Evolutionary conservation across 2,888 invertebrate species (phyloP).

Genomic region (Pterostichus madidus): DNA sequence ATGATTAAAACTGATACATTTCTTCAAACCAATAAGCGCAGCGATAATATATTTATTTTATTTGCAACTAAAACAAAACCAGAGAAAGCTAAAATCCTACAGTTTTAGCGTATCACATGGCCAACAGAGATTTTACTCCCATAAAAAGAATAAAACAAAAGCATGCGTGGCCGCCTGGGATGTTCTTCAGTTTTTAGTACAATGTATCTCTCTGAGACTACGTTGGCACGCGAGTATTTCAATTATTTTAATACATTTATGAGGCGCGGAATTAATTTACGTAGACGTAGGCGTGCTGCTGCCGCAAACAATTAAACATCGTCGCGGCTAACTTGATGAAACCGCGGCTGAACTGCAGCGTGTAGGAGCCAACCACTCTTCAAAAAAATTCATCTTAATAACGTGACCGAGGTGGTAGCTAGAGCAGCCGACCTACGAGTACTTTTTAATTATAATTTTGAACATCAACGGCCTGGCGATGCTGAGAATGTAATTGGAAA

Average conservation of each 20-base stretch:
- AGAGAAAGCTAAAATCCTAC: too few relatives aligned
- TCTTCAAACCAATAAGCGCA: too few relatives aligned
- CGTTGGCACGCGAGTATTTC: slow-evolving; percentile 50
- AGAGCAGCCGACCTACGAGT: slow-evolving; percentile 17
- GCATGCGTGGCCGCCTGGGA: background rate
- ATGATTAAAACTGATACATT: too few relatives aligned
- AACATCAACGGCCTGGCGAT: slow-evolving; percentile 4
- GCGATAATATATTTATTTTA: too few relatives aligned
- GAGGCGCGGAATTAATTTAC: slow-evolving; percentile 56
- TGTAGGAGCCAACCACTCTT: slow-evolving; percentile 42
- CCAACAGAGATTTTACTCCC: too few relatives aligned
- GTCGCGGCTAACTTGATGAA: slow-evolving; percentile 53
- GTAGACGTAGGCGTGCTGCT: slow-evolving; percentile 48
- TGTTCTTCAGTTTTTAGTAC: background rate
- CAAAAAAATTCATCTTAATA: slow-evolving; percentile 42
- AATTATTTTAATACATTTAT: slow-evolving; percentile 59
- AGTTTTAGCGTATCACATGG: too few relatives aligned
- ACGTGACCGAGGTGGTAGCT: slow-evolving; percentile 14
- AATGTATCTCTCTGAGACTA: background rate
- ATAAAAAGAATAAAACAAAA: too few relatives aligned
- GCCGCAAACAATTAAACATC: slow-evolving; percentile 49
- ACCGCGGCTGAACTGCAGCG: slow-evolving; percentile 17
- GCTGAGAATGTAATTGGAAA: slow-evolving; percentile 45
- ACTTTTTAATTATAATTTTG: slow-evolving; percentile 54
- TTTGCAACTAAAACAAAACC: too few relatives aligned